Percentiles rank a stretch among this genome's conserved stretches.
These are phyloP conservation scores for Platanista minor DNA, from an alignment of 2,113 vertebrate genomes.

Conservation along the genomic window DNA sequence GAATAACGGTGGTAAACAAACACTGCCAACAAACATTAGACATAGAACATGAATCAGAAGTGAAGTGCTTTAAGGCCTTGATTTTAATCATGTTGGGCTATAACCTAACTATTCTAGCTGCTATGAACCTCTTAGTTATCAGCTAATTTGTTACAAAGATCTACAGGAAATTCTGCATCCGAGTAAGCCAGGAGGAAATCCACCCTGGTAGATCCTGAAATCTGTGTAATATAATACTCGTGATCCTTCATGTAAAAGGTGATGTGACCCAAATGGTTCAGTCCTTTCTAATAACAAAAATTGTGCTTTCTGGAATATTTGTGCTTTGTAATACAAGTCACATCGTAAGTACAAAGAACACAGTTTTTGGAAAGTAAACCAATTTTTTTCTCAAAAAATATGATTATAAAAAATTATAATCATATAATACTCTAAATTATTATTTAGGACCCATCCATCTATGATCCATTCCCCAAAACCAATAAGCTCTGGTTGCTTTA, in stretches of 20 bases:
- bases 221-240: accelerated
- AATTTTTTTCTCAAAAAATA: neutral
- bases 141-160: neutral
- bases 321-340: neutral
- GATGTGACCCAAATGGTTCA: accelerated
- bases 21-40: neutral
- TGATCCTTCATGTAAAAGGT: neutral
- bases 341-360: neutral
- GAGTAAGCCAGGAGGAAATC: neutral
- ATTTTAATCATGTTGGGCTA: neutral
- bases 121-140: neutral
- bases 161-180: neutral
- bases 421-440: neutral
- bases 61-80: neutral
- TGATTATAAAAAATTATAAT: neutral
- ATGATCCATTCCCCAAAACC: neutral
- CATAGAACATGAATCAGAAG: neutral
- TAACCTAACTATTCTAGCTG: neutral
- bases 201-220: neutral
- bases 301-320: neutral
- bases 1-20: neutral
- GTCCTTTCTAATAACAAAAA: neutral
- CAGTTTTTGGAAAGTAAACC: neutral
- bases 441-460: neutral
- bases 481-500: neutral